Evolutionary conservation across 1,140 invertebrate genomes (phyloP).

Genomic region (Drosophila elegans): DNA sequence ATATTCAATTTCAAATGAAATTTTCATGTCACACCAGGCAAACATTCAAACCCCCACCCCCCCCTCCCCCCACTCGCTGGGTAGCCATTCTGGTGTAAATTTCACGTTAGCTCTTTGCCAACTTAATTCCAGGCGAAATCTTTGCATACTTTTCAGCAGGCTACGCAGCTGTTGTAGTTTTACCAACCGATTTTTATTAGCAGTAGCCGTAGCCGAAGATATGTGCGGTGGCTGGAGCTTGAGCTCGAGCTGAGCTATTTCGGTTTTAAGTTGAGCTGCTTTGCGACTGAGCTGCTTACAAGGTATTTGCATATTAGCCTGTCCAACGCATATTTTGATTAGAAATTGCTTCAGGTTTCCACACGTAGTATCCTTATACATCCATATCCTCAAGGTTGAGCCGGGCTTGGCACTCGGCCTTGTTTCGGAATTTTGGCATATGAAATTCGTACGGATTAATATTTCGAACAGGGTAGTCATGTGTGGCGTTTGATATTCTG

Average conservation of each 20-base stretch:
- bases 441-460: slow-evolving; percentile 35
- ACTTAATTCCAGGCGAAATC: slow-evolving; percentile 68
- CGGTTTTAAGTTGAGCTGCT: slow-evolving; percentile 68
- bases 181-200: slow-evolving; percentile 5
- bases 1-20: slow-evolving; percentile 83
- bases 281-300: slow-evolving; percentile 56
- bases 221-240: slow-evolving; percentile 59
- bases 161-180: slow-evolving; percentile 41
- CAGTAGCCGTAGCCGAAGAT: slow-evolving; percentile 43
- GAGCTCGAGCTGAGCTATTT: slow-evolving; percentile 60
- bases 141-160: slow-evolving; percentile 60
- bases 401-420: slow-evolving; percentile 17
- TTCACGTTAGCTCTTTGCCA: slow-evolving; percentile 74
- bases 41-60: background rate
- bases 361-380: slow-evolving; percentile 4
- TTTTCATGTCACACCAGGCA: slow-evolving; percentile 62
- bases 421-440: slow-evolving; percentile 38
- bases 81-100: slow-evolving; percentile 60
- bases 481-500: background rate
- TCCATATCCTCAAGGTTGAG: slow-evolving; percentile 13
- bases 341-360: slow-evolving; percentile 64
- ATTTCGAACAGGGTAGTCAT: background rate
- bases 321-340: slow-evolving; percentile 57
- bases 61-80: background rate
- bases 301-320: slow-evolving; percentile 63